These are phyloP conservation scores for Mesoligia furuncula DNA, from an alignment of 2,888 invertebrate species.

Conservation along the genomic window DNA sequence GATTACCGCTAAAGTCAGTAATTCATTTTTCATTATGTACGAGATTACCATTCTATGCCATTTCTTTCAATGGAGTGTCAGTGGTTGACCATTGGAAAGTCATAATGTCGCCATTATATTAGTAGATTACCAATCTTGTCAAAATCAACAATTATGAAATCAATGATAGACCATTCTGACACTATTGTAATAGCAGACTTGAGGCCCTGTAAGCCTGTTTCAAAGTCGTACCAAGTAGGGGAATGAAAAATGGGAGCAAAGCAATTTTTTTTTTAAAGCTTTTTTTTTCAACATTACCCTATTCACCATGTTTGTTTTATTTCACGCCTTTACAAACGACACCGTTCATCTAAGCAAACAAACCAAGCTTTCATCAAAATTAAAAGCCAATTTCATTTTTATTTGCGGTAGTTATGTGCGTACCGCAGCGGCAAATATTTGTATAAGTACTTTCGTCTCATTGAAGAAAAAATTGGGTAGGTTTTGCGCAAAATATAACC, in stretches of 20 bases:
- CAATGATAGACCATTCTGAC: no score
- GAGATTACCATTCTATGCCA: no score
- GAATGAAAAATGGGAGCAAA: slow-evolving; percentile 8
- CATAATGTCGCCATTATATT: no score
- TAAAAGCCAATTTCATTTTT: slow-evolving; percentile 37
- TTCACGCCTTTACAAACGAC: slow-evolving; percentile 14
- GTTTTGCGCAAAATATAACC: background rate
- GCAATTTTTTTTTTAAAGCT: background rate
- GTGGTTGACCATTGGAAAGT: no score
- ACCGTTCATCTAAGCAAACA: slow-evolving; percentile 16
- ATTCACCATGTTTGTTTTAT: slow-evolving; percentile 25
- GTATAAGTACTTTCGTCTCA: background rate
- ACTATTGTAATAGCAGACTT: no score
- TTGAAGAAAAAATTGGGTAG: background rate
- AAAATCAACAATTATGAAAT: no score
- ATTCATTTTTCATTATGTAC: no score
- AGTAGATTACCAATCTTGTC: no score
- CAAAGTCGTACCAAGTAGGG: background rate
- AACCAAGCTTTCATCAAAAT: slow-evolving; percentile 35
- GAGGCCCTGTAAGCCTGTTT: no score
- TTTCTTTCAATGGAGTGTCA: no score
- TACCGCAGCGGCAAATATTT: slow-evolving; percentile 19
- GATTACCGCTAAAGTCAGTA: no score
- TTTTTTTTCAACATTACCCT: slow-evolving; percentile 5
- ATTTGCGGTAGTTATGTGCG: slow-evolving; percentile 8